These are phyloP conservation scores for Hippocampus barbouri DNA, from an alignment of 2,113 vertebrate species.

Conservation along the genomic window DNA sequence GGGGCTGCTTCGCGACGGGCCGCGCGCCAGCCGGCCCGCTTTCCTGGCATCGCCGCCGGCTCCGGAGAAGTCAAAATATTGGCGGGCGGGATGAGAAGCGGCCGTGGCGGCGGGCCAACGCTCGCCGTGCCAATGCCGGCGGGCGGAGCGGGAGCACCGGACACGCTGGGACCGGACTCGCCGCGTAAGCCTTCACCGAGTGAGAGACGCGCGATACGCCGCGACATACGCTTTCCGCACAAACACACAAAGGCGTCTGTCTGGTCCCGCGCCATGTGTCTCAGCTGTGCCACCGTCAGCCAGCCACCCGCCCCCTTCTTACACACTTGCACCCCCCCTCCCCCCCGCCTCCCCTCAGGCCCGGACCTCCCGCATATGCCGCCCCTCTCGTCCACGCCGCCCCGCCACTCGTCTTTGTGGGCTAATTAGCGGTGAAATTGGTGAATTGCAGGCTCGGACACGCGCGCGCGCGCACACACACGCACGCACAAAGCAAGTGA, in stretches of 20 bases:
- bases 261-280: slow-evolving; percentile 68
- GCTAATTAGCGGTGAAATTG: slow-evolving; percentile 81
- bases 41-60: slow-evolving; percentile 47
- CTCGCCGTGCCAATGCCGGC: slow-evolving; percentile 55
- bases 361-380: slow-evolving; percentile 60
- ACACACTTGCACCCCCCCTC: not conserved
- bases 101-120: slow-evolving; percentile 54
- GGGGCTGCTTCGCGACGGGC: slow-evolving; percentile 34
- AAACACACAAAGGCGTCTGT: slow-evolving; percentile 39
- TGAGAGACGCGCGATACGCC: slow-evolving; percentile 13
- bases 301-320: not conserved
- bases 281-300: slow-evolving; percentile 70
- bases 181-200: slow-evolving; percentile 57
- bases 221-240: slow-evolving; percentile 1
- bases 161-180: slow-evolving; percentile 61
- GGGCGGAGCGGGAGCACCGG: slow-evolving; percentile 47
- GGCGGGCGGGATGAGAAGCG: slow-evolving; percentile 42
- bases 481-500: slow-evolving; percentile 49
- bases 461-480: slow-evolving; percentile 21
- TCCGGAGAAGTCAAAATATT: slow-evolving; percentile 52
- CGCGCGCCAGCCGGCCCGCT: slow-evolving; percentile 44
- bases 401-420: slow-evolving; percentile 71
- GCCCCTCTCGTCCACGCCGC: slow-evolving; percentile 42
- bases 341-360: slow-evolving; percentile 23
- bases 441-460: slow-evolving; percentile 79